These are phyloP conservation scores for Palythoa grandiflora DNA, from an alignment of 92 coral and sea anemone species.

Conservation along the genomic window DNA sequence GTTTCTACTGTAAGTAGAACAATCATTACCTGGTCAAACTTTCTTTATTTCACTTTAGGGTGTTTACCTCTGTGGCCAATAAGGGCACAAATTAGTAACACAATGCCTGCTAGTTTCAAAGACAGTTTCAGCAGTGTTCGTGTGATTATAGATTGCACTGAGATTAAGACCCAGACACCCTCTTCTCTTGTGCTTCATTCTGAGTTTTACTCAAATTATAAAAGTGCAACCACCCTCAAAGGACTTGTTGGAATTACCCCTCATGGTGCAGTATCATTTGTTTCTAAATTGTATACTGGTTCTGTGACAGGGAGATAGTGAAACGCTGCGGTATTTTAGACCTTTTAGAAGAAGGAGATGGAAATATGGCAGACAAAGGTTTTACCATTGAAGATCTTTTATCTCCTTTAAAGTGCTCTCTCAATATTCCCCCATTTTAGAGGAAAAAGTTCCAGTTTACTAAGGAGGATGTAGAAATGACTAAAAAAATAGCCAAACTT, in stretches of 20 bases:
- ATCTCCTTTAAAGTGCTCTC: slow-evolving; percentile 11
- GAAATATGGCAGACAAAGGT: slow-evolving; percentile 14
- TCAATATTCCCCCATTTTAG: slow-evolving; percentile 25
- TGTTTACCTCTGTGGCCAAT: slow-evolving; percentile 1
- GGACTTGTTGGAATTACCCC: slow-evolving; percentile 9
- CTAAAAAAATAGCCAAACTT: slow-evolving; percentile 11
- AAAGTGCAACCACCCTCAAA: slow-evolving; percentile 1
- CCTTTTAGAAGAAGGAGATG: slow-evolving; percentile 19
- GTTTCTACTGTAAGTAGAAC: slow-evolving; percentile 30
- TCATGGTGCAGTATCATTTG: slow-evolving; percentile 14
- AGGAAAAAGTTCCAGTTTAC: slow-evolving; percentile 11
- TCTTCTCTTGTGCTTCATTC: slow-evolving; percentile 11
- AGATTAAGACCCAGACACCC: slow-evolving; percentile 19
- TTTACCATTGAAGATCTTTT: slow-evolving; percentile 13
- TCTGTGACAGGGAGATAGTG: neutral
- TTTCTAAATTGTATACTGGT: neutral
- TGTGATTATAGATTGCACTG: slow-evolving; percentile 20
- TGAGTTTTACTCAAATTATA: neutral
- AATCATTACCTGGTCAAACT: slow-evolving; percentile 9
- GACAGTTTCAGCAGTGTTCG: slow-evolving; percentile 4
- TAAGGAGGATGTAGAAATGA: slow-evolving; percentile 3
- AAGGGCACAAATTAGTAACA: neutral
- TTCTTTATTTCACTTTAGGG: neutral
- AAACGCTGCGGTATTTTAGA: slow-evolving; percentile 21
- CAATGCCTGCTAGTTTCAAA: slow-evolving; percentile 12